phyloP scores from a whole-genome alignment of 2,113 vertebrate genomes.

The Gyps fulvus region DNA sequence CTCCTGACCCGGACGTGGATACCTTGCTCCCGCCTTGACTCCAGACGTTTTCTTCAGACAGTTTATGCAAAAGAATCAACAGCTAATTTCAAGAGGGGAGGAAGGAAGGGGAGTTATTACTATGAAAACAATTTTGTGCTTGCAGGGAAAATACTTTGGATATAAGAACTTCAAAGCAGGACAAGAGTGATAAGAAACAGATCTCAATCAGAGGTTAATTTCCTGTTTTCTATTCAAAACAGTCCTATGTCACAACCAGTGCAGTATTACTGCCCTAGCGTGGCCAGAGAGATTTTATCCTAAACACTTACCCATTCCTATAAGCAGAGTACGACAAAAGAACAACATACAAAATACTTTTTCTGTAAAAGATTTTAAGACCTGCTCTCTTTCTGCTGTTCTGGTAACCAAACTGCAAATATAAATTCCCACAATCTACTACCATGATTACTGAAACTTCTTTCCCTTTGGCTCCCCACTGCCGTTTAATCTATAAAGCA shows the following conservation, averaged over 20 bases:
- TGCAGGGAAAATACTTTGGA: background rate
- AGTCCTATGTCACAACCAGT: background rate
- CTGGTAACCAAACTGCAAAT: background rate
- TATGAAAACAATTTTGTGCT: conserved; percentile 18
- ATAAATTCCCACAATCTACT: background rate
- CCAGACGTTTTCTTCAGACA: background rate
- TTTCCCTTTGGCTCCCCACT: background rate
- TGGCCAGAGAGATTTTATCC: background rate
- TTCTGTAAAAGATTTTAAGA: background rate
- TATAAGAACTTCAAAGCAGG: background rate
- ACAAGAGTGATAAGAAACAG: conserved; percentile 41
- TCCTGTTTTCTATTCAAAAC: conserved; percentile 33
- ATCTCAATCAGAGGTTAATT: conserved; percentile 24
- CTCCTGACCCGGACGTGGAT: background rate
- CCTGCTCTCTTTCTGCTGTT: background rate
- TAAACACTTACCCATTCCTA: background rate
- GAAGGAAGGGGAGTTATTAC: background rate
- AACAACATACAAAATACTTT: background rate
- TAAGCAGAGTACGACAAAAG: background rate
- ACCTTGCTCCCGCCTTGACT: background rate
- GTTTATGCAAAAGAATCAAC: background rate
- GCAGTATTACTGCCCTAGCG: background rate
- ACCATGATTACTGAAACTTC: background rate
- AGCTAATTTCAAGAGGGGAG: background rate
- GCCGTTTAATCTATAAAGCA: background rate